These are phyloP conservation scores for Lordiphosa fenestrarum DNA, from an alignment of 2,888 invertebrate genomes.

Conservation along the genomic window DNA sequence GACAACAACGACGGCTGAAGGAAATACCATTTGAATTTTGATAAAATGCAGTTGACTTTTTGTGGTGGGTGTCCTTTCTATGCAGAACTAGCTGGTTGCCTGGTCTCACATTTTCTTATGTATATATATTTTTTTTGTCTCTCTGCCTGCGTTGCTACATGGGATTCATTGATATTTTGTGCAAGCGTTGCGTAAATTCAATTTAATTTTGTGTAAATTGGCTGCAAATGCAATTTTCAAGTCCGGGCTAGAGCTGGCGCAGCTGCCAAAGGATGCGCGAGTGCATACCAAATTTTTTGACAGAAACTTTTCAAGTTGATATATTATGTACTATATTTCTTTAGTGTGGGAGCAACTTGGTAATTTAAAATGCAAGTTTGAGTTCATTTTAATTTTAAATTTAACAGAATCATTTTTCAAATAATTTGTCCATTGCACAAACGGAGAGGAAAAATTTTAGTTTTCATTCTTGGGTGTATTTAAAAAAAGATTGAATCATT, in stretches of 20 bases:
- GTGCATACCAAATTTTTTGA: too few species aligned
- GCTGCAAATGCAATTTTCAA: conserved; percentile 69
- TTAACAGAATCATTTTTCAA: too few species aligned
- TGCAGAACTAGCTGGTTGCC: conserved; percentile 15
- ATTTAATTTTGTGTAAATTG: conserved; percentile 71
- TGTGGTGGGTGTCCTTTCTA: conserved; percentile 29
- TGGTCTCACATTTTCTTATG: conserved; percentile 3
- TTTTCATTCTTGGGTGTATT: too few species aligned
- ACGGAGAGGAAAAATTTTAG: too few species aligned
- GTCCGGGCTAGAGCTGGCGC: conserved; percentile 22
- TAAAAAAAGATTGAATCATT: too few species aligned
- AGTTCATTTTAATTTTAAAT: too few species aligned
- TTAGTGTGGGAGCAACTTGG: too few species aligned
- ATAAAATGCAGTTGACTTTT: conserved; percentile 67
- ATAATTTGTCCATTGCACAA: too few species aligned
- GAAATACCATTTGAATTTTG: conserved; percentile 71
- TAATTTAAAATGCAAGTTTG: too few species aligned
- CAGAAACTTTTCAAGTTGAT: too few species aligned
- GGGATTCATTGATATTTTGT: conserved; percentile 70
- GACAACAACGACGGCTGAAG: conserved; percentile 32
- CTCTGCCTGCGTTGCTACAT: conserved; percentile 42
- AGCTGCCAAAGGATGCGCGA: conserved; percentile 29
- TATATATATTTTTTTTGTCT: conserved; percentile 23
- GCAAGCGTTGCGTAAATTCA: conserved; percentile 70
- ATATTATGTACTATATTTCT: too few species aligned